phyloP scores from a whole-genome alignment of 2,888 invertebrate genomes.

The Amiota minor region DNA sequence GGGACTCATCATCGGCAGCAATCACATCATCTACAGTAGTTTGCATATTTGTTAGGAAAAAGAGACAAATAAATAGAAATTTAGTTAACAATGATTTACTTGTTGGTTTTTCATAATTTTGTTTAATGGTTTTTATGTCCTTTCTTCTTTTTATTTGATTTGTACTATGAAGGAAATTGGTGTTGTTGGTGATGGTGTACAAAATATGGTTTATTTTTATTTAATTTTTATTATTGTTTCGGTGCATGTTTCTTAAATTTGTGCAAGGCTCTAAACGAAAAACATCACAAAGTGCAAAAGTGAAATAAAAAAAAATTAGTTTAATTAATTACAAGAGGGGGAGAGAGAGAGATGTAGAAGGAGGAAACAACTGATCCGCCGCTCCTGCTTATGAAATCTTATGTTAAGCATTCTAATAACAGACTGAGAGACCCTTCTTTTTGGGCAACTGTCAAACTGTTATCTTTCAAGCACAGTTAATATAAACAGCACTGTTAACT shows the following conservation, averaged over 20 bases:
- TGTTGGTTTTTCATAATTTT: background rate
- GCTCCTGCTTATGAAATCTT: no score
- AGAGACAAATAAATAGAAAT: conserved; percentile 7
- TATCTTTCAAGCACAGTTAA: no score
- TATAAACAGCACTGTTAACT: no score
- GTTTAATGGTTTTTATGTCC: background rate
- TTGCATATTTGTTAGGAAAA: background rate
- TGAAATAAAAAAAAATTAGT: no score
- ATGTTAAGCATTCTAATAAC: no score
- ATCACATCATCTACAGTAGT: conserved; percentile 70
- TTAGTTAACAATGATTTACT: background rate
- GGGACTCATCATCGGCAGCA: conserved; percentile 85
- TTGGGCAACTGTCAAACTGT: no score
- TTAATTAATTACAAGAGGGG: no score
- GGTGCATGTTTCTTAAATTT: background rate
- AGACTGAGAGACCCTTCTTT: no score
- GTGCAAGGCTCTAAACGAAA: background rate
- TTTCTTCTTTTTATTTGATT: conserved; percentile 6
- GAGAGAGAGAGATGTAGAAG: no score
- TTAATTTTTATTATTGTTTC: background rate
- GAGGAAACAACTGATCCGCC: no score
- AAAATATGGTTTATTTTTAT: background rate
- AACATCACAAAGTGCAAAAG: no score
- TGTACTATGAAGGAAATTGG: background rate
- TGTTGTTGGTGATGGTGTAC: background rate